Base-by-base conservation (phyloP, 1,140 invertebrate species). In the Hypothenemus hampei region DNA sequence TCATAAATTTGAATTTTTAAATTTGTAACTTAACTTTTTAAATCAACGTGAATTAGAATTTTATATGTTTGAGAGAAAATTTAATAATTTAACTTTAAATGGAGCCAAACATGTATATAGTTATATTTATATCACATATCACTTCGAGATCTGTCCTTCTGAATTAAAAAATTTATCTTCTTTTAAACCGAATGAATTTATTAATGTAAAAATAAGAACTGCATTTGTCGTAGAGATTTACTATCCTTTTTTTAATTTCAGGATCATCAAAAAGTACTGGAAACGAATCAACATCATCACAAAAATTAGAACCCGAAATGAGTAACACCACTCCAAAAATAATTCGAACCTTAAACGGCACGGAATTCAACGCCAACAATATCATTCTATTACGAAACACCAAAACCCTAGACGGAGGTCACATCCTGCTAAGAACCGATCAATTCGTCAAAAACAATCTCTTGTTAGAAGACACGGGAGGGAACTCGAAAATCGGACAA, bases 371-470 rank as follows among this genome's bases (percentile, higher is more conserved):
- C 33, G 58, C 64, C 26, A 65, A 63, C 53, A 69, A 71, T 36
- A 68, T 69, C 55, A 71, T 71, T 21, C 58, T 71, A 13, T 46
- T 71, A 8, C 54, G 69, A 37, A 65, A 64, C 37, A 50, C 65
- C 11, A 71, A 69, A 52, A 51, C 61, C 37, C 31, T 63, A 1
- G 69, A 69, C 15, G 61, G 58, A 15, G 65, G 69, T 8, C 66
- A 69, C 45, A 66, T 70, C 13, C 57, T 70, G 16, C 58, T 70
- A 11, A 61, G 63, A 11, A 63, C 65, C 7, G 66, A 69, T 36
- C 58, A 49, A 7, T 35, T 65, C 10, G 56, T 57, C 2, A 58
- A 59, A 44, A 65, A 56, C 40, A 64, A 58, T 40, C 48, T 65
- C n/a, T 31, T 65, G 37, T 8, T 57, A 35, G 62, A 64, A 8